These are phyloP conservation scores for Agapornis roseicollis DNA, from an alignment of 2,113 vertebrate genomes.

Conservation along the genomic window DNA sequence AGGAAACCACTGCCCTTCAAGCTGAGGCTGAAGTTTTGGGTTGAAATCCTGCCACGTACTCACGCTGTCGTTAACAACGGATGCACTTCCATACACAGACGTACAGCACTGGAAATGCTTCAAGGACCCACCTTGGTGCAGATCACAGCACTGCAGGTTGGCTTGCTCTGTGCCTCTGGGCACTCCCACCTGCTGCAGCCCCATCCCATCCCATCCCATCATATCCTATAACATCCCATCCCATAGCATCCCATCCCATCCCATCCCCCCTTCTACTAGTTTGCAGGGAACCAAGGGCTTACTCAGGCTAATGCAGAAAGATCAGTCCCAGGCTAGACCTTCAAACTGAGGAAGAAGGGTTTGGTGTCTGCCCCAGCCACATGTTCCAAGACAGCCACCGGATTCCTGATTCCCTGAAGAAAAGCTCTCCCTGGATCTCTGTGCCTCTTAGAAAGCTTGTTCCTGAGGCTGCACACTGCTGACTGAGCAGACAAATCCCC, in stretches of 20 bases:
- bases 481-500: background rate
- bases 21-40: background rate
- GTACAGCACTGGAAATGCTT: background rate
- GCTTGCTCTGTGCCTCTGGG: rapidly evolving
- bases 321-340: background rate
- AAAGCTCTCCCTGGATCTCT: background rate
- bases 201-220: background rate
- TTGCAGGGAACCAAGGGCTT: rapidly evolving
- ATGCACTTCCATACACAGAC: background rate
- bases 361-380: background rate
- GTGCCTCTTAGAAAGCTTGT: background rate
- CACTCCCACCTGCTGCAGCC: background rate
- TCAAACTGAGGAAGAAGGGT: background rate
- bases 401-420: background rate
- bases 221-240: too few relatives aligned
- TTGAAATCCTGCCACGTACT: slow-evolving; percentile 14
- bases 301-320: background rate
- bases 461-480: background rate
- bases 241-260: background rate
- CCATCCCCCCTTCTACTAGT: background rate
- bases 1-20: background rate
- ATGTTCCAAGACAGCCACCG: background rate
- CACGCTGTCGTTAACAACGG: background rate
- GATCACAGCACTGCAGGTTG: background rate
- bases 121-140: background rate